phyloP scores from a whole-genome alignment of 2,888 invertebrate species.

The Scaptomyza flava region DNA sequence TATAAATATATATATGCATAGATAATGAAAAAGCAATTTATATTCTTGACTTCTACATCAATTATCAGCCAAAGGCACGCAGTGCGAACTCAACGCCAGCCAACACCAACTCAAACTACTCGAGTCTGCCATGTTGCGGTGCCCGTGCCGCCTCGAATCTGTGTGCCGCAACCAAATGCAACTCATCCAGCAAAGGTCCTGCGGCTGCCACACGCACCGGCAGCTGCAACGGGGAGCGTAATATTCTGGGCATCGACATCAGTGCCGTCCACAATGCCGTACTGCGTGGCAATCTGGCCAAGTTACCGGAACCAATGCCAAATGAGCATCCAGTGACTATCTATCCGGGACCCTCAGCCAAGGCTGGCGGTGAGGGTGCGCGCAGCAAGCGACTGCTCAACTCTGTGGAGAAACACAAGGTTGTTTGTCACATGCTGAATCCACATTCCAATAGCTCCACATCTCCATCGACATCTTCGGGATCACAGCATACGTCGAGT shows the following conservation, averaged over 20 bases:
- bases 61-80: conserved; percentile 83
- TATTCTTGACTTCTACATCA: conserved; percentile 13
- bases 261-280: conserved; percentile 85
- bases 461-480: conserved; percentile 71
- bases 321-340: conserved; percentile 89
- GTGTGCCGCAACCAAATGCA: conserved; percentile 39
- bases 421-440: conserved; percentile 88
- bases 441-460: conserved; percentile 74
- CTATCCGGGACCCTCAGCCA: conserved; percentile 86
- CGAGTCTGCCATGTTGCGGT: conserved; percentile 84
- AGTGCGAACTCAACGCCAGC: conserved; percentile 69
- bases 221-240: conserved; percentile 83
- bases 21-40: conserved; percentile 62
- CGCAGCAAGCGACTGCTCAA: conserved; percentile 82
- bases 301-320: conserved; percentile 84
- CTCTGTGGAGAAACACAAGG: conserved; percentile 91
- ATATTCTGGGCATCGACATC: conserved; percentile 84
- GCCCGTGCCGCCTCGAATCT: conserved; percentile 48
- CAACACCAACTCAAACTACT: conserved; percentile 82
- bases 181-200: conserved; percentile 44
- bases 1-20: neutral
- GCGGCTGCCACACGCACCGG: conserved; percentile 64
- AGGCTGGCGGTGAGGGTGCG: conserved; percentile 46
- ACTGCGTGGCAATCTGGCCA: conserved; percentile 83
- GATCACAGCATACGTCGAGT: conserved; percentile 66